Conservation (phyloP, 2,888 invertebrate genomes). For the Cepaea hortensis region DNA sequence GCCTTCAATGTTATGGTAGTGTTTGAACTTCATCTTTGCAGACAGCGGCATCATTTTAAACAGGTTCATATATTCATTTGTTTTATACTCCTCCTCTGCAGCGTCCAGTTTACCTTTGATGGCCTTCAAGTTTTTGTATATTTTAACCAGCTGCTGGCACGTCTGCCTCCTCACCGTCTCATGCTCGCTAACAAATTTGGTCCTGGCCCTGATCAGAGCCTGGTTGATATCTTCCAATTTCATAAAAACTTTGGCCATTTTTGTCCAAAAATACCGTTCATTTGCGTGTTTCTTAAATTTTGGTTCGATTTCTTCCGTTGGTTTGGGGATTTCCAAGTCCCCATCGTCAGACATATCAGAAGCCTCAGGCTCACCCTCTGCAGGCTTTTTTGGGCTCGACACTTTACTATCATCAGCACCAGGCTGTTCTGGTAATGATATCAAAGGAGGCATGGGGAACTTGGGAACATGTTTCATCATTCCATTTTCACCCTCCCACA, state of each 20-base stretch:
- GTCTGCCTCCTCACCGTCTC: no score
- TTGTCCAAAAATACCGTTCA: background rate
- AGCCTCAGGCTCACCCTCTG: no score
- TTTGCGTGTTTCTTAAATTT: no score
- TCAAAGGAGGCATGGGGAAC: slow-evolving; percentile 6
- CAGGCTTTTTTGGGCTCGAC: no score
- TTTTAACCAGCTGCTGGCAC: background rate
- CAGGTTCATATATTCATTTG: background rate
- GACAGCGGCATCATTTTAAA: no score
- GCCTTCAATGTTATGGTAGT: background rate
- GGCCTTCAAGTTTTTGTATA: background rate
- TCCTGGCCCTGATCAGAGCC: background rate
- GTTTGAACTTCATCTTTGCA: background rate
- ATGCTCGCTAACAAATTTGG: background rate
- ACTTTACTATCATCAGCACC: no score
- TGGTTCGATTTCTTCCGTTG: no score
- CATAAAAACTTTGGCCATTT: background rate
- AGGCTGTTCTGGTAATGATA: background rate
- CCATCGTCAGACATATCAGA: no score
- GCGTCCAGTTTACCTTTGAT: background rate
- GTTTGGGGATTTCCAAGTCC: no score
- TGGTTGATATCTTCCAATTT: background rate
- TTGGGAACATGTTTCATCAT: slow-evolving; percentile 11
- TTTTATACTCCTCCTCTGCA: background rate
- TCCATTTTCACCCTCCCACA: slow-evolving; percentile 23